phyloP scores from a whole-genome alignment of 1,140 invertebrate genomes.

The Drosophila arizonae region DNA sequence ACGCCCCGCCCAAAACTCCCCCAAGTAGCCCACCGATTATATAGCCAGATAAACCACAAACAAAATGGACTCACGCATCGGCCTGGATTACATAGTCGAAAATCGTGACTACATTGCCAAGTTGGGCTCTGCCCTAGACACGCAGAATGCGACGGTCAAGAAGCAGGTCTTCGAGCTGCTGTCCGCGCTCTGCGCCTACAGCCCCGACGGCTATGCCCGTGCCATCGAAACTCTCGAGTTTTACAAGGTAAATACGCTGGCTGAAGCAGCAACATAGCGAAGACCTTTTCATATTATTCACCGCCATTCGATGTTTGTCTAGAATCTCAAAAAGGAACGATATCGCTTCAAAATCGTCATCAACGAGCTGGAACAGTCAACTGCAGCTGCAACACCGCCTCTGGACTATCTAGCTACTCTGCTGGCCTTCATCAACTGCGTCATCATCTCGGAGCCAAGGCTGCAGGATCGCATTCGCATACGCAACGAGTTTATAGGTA shows the following conservation, averaged over 20 bases:
- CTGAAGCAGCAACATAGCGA: background rate
- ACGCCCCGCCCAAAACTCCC: background rate
- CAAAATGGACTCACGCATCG: constrained; percentile 92
- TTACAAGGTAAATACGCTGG: constrained; percentile 88
- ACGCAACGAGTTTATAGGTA: constrained; percentile 97
- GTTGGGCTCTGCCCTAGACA: constrained; percentile 94
- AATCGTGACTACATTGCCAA: constrained; percentile 96
- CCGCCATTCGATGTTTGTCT: constrained; percentile 61
- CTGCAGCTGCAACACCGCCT: constrained; percentile 82
- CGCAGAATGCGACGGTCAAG: constrained; percentile 92
- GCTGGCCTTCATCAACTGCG: constrained; percentile 96
- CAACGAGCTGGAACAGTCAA: constrained; percentile 91
- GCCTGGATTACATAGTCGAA: constrained; percentile 96
- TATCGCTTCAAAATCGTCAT: constrained; percentile 95
- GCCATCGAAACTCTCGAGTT: constrained; percentile 93
- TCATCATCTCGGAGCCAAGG: constrained; percentile 94
- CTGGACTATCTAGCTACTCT: constrained; percentile 95
- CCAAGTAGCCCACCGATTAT: constrained; percentile 8
- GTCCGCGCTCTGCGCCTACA: constrained; percentile 95
- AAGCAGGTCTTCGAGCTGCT: constrained; percentile 96
- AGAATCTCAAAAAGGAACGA: constrained; percentile 91
- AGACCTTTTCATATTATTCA: constrained; percentile 19
- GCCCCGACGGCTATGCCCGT: constrained; percentile 91
- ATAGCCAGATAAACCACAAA: constrained; percentile 5
- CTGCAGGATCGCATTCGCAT: constrained; percentile 93